Percentiles rank a stretch among this genome's conserved stretches.
These are phyloP conservation scores for Pangasius macronema DNA, from an alignment of 2,797 vertebrate species.

Conservation along the genomic window DNA sequence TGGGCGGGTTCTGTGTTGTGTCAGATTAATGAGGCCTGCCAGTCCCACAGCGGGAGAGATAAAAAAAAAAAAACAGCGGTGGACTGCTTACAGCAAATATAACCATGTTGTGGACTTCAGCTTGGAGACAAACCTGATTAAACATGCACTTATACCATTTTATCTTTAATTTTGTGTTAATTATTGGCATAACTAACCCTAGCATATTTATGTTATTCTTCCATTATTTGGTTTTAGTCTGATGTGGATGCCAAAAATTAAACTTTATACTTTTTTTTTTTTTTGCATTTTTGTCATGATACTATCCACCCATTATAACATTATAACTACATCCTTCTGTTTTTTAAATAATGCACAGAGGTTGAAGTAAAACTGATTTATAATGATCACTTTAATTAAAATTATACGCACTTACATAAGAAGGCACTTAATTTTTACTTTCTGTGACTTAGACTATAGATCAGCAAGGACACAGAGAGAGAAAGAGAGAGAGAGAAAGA, in stretches of 20 bases:
- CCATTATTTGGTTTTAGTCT: background rate
- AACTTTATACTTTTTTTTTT: background rate
- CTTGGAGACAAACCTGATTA: background rate
- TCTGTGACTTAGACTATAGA: background rate
- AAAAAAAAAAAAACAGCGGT: background rate
- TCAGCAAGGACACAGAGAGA: slow-evolving; percentile 20
- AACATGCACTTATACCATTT: background rate
- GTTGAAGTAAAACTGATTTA: slow-evolving; percentile 8
- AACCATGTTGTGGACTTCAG: background rate
- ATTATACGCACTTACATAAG: slow-evolving; percentile 20
- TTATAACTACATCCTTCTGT: background rate
- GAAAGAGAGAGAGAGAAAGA: slow-evolving; percentile 29
- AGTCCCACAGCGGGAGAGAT: slow-evolving; percentile 34
- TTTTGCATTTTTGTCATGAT: background rate
- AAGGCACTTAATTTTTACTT: background rate
- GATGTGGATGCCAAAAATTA: background rate
- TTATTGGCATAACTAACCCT: background rate
- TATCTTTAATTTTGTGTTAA: background rate
- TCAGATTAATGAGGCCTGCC: slow-evolving; percentile 58
- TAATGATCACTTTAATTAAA: slow-evolving; percentile 15
- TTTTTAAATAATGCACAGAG: background rate
- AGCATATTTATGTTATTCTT: background rate
- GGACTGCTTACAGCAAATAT: background rate
- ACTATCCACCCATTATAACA: background rate
- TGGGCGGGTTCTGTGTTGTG: slow-evolving; percentile 44